Base-by-base conservation (phyloP, 2,888 invertebrate species). In the Noctua janthe region DNA sequence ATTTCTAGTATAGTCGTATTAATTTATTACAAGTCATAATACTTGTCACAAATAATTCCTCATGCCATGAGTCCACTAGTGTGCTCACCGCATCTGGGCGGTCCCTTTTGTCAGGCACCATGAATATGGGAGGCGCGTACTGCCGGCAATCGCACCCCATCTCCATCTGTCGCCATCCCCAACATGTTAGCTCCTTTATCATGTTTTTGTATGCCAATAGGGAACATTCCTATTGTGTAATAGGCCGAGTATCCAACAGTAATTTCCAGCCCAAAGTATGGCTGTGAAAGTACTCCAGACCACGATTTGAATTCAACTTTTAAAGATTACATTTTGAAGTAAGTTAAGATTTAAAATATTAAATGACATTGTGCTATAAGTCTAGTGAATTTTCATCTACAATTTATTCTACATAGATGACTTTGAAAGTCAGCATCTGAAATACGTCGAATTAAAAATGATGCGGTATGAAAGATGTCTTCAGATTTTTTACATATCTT, bases 101-200 rank as follows among this genome's bases (percentile, higher is more conserved):
- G 76, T 97, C 97, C 78, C 97, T 93, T 90, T 97, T 97, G 92
- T 97, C 97, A 81, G 91, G 90, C 90, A 96, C 90, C 91, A 96
- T 94, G 88, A 97, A 95, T 91, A 97, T 94, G 29, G 96, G 96
- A 89, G 95, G 95, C 87, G 92, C 96, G 94, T 95, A 97, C 93
- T 96, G 96, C 11, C 97, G 93, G 87, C 97, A 97, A 74, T 97
- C 97, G 95, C 97, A 97, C 78, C 93, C 93, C 93, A 96, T 92
- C 96, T 97, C 97, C 96, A 97, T 96, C 96, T 97, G 78, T 76
- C 15, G 94, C 49, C 85, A 78, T 67, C 47, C 72, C 80, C 83
- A 78, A 83, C 56, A 74, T 72, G 73, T 73, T 49, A 80, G 29
- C 35, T 79, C 69, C n/a, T 67, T 67, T 51, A 59, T 47, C 2